Evolutionary conservation across 2,888 invertebrate species (phyloP), one percentile per base, ranked within the genome.

Genomic region (Teinopalpus imperialis): DNA sequence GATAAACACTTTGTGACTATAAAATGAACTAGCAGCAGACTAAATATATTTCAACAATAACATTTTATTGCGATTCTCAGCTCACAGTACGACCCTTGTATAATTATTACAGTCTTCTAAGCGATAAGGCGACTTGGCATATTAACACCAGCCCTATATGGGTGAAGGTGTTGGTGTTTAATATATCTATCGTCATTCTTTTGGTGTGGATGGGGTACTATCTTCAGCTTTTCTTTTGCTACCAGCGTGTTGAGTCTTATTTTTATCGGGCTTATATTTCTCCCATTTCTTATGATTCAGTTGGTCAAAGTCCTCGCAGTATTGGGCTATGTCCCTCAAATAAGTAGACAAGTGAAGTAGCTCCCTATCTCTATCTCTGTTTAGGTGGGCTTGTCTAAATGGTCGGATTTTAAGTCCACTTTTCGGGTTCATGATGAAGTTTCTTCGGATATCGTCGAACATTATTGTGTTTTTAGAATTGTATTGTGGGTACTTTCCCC

Each of bases 401-500:
- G 98, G 94, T 66, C 94, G 91, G 61, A 98, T 98, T 77, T 94
- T 94, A 0, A 98, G 86, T 0, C 98, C 98, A 48, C 95, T 96
- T 61, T 95, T 95, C 0, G 98, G 98, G 77, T 99, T 99, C 98
- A 99, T 98, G 24, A 98, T 92, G 67, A 99, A 99, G 80, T 99
- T 99, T 58, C 98, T 90, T 42, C 98, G 90, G 24, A 98, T 95
- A 66, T 99, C 98, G 69, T 99, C 98, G 63, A 99, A 96, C 98
- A 99, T 99, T 52, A 99, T 97, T 0, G 98, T 98, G 74, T 99
- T 99, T 69, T 94, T 95, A 0, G 94, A 88, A 34, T 92, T 94
- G 80, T 96, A 98, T 69, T 98, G 96, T 0, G 94, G 91, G 69
- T 93, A 98, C 69, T 97, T 96, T 7, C 98, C 98, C 98, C 98